Base-by-base conservation (phyloP, 2,113 vertebrate species). In the Rhinopomastus cyanomelas region DNA sequence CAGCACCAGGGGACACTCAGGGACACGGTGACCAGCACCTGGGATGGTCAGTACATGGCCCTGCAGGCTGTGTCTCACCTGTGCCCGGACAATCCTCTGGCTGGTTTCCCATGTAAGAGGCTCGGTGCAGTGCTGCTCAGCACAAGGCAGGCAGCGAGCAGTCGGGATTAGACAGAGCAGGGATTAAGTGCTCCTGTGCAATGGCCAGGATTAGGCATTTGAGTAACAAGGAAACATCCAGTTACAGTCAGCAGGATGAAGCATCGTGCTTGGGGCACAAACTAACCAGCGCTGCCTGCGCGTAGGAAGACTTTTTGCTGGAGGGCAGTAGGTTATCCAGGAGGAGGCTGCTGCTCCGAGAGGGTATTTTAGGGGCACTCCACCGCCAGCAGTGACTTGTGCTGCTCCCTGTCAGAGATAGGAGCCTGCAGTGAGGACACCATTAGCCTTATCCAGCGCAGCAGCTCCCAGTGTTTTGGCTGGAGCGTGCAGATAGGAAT, bases 381-480 rank as follows among this genome's bases (percentile, higher is more conserved):
- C 53, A 16, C 17, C 57, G 66, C 36, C 60, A 20, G 60, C 1
- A 18, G 32, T 12, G 79, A 1, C 57, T 55, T 5, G 59, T 6
- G 92, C 85, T 29, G 92, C 92, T 81, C 66, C 0, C 81, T 68
- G 92, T 11, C 66, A 52, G 65, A 66, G 94, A 39, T 32, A 80
- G 89, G 80, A 81, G 66, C 9, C 83, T 2, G 57, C 37, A 0
- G 56, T 9, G 42, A 44, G 8, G 66, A 23, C 82, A 46, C 59
- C 81, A 61, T 85, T 34, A 64, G 25, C 59, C 81, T 79, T 46
- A 42, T 37, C n/a, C 86, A 53, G 72, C 62, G 75, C 18, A 11
- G 27, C 91, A 74, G 86, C 92, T 72, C 81, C 86, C 82, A 12
- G 39, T 87, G 89, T 91, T 94, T 85, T 74, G 95, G 91, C 93